A percentile compares a stretch with the other conserved stretches of the same genome.
Conservation (phyloP, 2,113 vertebrate genomes). For the Labrus mixtus region DNA sequence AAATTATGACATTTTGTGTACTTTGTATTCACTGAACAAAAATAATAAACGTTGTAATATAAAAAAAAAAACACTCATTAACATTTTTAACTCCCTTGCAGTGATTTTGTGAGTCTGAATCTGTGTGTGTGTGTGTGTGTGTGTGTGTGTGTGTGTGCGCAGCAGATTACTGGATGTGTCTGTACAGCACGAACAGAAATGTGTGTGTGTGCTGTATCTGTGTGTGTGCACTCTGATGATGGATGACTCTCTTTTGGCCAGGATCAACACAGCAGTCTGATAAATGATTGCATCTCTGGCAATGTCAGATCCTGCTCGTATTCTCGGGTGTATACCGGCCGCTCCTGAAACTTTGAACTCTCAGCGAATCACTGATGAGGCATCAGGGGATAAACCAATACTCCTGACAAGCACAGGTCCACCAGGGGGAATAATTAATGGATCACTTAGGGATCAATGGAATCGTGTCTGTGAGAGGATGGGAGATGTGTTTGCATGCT, state of each 20-base stretch:
- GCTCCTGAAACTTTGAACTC: conserved; percentile 48
- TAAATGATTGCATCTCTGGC: conserved; percentile 70
- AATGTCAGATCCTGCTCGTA: conserved; percentile 61
- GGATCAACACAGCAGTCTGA: conserved; percentile 65
- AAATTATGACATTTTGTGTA: conserved; percentile 33
- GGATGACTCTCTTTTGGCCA: conserved; percentile 63
- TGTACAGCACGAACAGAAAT: neutral
- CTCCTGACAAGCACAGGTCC: conserved; percentile 37
- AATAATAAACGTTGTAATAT: conserved; percentile 22
- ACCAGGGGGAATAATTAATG: conserved; percentile 48
- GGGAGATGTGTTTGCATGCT: conserved; percentile 9
- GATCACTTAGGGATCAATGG: conserved; percentile 19
- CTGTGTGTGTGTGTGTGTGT: conserved; percentile 4
- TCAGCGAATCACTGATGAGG: conserved; percentile 51
- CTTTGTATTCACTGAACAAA: conserved; percentile 31
- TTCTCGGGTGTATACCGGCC: conserved; percentile 43
- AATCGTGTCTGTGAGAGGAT: neutral
- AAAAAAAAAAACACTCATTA: neutral
- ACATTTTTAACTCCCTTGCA: neutral
- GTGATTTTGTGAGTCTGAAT: neutral
- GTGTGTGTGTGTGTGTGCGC: conserved; percentile 10
- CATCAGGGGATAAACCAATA: conserved; percentile 58
- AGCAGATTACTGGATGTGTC: neutral
- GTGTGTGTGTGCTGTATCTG: conserved; percentile 21
- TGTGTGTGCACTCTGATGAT: conserved; percentile 54